Base-by-base conservation (phyloP, 2,888 invertebrate species). In the Agrilus cyanescens region DNA sequence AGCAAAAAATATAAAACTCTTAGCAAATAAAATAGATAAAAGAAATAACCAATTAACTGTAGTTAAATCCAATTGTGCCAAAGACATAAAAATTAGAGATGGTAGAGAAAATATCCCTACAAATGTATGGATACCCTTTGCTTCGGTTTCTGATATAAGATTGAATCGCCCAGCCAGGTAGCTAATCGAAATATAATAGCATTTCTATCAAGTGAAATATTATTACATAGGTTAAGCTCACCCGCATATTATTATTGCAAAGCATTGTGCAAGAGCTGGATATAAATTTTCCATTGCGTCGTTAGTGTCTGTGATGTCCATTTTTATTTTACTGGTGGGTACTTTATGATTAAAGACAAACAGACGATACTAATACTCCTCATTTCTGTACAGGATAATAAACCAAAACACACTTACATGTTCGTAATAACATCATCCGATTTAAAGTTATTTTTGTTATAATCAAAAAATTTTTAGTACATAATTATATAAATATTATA, bases 51-150 rank as follows among this genome's bases (percentile, higher is more conserved):
- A 95, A 62, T 95, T 93, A 0, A 94, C 89, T 35, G 78, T 74
- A 29, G 72, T 76, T 59, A 93, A 82, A 60, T 94, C 80, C 16
- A 95, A 69, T 57, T 83, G 79, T 15, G 90, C 90, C 60, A 96
- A 67, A 6, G 90, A 91, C 54, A 87, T 73, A 61, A 96, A 95
- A 58, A 96, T 90, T 14, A 96, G 68, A 1, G 91, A 84, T 32
- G 96, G 96, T 46, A 96, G 66, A 12, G 93, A 86, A 70, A 96
- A 95, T 32, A 87, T 90, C 12, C 91, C 90, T 4, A 95, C 89
- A 71, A 93, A 95, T 41, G 86, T 86, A 44, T 85, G 87, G 51
- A 96, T 76, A 13, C 95, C 95, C 70, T 85, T 88, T 4, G 88
- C 80, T 70, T 91, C 91, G 29, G 80, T 74, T 61, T 81, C 80